These are phyloP conservation scores for Bombylius major DNA, from an alignment of 2,888 invertebrate genomes.

Conservation along the genomic window DNA sequence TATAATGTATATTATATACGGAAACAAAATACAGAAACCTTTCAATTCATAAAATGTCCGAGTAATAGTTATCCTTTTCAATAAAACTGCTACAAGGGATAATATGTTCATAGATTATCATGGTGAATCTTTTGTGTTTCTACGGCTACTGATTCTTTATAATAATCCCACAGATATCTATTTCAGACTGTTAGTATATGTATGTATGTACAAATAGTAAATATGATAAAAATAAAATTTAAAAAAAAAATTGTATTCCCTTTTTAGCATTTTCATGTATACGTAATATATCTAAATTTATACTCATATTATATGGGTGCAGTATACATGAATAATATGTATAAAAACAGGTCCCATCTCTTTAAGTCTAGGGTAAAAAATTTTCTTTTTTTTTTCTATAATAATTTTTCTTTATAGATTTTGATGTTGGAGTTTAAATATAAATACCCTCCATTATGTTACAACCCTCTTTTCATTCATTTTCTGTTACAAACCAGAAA, in stretches of 20 bases:
- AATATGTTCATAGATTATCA: not conserved
- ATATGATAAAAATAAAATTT: not conserved
- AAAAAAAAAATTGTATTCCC: not conserved
- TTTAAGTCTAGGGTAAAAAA: too few species aligned
- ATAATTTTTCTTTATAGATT: too few species aligned
- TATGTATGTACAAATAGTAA: not conserved
- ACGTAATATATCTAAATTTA: too few species aligned
- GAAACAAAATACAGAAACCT: conserved; percentile 11
- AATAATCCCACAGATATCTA: conserved; percentile 15
- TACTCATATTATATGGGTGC: too few species aligned
- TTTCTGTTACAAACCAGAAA: conserved; percentile 1
- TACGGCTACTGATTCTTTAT: not conserved
- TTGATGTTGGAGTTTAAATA: too few species aligned
- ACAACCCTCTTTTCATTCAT: conserved; percentile 4
- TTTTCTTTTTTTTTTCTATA: too few species aligned
- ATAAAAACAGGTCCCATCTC: too few species aligned
- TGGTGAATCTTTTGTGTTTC: not conserved
- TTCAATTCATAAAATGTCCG: conserved; percentile 11
- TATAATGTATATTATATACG: too few species aligned
- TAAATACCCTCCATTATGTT: conserved; percentile 3
- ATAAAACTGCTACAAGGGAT: not conserved
- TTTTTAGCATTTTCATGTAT: not conserved
- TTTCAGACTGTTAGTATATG: conserved; percentile 5
- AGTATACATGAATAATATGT: too few species aligned
- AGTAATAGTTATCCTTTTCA: conserved; percentile 13